Evolutionary conservation across 2,888 invertebrate genomes (phyloP).

Genomic region (Dusona sp.): DNA sequence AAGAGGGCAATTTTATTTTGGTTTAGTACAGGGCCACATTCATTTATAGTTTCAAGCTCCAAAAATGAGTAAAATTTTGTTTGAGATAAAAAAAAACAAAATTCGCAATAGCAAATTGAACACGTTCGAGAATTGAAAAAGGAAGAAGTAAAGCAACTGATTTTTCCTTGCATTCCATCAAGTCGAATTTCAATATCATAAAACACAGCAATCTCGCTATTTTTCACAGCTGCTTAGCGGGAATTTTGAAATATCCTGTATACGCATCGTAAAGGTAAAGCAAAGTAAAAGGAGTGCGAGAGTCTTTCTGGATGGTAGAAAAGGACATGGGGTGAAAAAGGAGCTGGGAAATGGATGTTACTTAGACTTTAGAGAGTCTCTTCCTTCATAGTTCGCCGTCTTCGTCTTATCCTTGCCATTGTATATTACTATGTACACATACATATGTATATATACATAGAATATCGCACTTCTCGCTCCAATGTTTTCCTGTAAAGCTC

Average conservation of each 20-base stretch:
- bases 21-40: neutral
- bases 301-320: constrained; percentile 46
- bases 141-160: neutral
- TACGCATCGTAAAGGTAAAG: constrained; percentile 71
- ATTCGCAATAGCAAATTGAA: neutral
- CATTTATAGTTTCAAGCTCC: neutral
- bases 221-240: neutral
- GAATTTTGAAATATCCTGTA: neutral
- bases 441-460: constrained; percentile 2
- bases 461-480: constrained; percentile 47
- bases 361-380: constrained; percentile 79
- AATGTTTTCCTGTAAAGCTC: constrained; percentile 44
- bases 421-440: constrained; percentile 48
- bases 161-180: neutral
- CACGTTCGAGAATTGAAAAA: neutral
- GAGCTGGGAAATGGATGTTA: constrained; percentile 80
- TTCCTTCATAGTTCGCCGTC: constrained; percentile 71
- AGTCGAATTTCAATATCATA: neutral
- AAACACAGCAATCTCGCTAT: neutral
- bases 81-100: too few relatives aligned
- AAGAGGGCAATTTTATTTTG: neutral
- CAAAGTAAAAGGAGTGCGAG: constrained; percentile 73
- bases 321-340: constrained; percentile 54
- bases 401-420: constrained; percentile 43
- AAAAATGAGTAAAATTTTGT: neutral